Evolutionary conservation across 2,888 invertebrate genomes (phyloP).

Genomic region (Polydesmus complanatus): DNA sequence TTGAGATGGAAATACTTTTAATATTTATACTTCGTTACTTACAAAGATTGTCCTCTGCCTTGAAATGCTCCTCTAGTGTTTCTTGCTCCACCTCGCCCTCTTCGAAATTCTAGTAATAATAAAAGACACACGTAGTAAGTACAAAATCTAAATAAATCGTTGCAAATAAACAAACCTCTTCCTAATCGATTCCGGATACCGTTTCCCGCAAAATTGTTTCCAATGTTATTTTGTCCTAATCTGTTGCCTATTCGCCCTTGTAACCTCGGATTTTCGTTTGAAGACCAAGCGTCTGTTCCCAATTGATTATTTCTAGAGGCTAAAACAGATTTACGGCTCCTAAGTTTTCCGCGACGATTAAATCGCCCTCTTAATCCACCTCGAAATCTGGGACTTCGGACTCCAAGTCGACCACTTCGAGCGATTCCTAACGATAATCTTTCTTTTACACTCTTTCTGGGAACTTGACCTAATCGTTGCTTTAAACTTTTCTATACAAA

Average conservation of each 20-base stretch:
- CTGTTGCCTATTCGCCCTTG: neutral
- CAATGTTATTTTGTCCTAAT: neutral
- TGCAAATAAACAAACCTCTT: neutral
- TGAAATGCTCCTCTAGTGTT: neutral
- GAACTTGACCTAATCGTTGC: constrained; percentile 19
- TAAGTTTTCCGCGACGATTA: neutral
- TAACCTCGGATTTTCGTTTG: neutral
- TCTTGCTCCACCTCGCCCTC: neutral
- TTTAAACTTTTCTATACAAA: constrained; percentile 22
- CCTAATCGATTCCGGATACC: neutral
- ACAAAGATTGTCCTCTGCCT: neutral
- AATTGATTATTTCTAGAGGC: neutral
- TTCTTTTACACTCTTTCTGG: constrained; percentile 6
- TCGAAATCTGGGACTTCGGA: neutral
- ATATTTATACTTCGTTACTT: too few species aligned
- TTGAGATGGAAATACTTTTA: too few species aligned
- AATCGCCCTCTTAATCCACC: neutral
- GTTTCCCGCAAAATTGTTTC: neutral
- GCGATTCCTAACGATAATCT: constrained; percentile 5
- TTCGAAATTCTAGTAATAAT: neutral
- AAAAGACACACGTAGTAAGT: neutral
- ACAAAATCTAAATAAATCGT: too few species aligned
- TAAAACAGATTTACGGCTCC: neutral
- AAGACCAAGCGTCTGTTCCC: neutral
- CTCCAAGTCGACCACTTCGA: neutral